Conservation (phyloP, 2,797 vertebrate genomes). For the Chelmon rostratus region DNA sequence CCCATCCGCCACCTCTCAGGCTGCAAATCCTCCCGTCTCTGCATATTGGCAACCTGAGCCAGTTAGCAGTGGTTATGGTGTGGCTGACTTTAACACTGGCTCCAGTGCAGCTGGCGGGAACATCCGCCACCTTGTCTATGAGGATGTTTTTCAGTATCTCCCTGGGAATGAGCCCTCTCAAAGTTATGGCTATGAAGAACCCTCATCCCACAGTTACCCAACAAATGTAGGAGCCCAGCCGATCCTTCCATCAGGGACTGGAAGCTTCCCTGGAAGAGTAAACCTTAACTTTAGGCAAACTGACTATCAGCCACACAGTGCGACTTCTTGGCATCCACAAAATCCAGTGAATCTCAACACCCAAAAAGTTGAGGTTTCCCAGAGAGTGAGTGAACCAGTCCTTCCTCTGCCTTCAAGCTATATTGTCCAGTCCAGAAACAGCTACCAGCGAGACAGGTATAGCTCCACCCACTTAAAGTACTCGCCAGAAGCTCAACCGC, state of each 20-base stretch:
- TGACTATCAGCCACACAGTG: fast-evolving
- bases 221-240: not conserved
- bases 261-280: not conserved
- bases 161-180: not conserved
- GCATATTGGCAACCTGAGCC: conserved; percentile 5
- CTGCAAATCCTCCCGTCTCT: not conserved
- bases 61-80: not conserved
- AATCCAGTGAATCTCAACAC: not conserved
- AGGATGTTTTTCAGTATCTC: conserved; percentile 35
- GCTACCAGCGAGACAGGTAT: not conserved
- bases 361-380: not conserved
- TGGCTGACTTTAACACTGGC: not conserved
- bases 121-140: not conserved
- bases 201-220: not conserved
- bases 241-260: not conserved
- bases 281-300: not conserved
- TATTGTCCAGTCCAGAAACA: conserved; percentile 24
- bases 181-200: not conserved
- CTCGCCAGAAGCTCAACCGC: not conserved
- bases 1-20: not conserved
- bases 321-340: not conserved
- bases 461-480: not conserved
- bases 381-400: not conserved
- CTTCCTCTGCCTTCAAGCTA: not conserved
- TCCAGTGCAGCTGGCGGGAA: not conserved